Evolutionary conservation across 2,888 invertebrate genomes (phyloP), one percentile per base, ranked within the genome.

Genomic region (Himalopsyche kuldschensis): DNA sequence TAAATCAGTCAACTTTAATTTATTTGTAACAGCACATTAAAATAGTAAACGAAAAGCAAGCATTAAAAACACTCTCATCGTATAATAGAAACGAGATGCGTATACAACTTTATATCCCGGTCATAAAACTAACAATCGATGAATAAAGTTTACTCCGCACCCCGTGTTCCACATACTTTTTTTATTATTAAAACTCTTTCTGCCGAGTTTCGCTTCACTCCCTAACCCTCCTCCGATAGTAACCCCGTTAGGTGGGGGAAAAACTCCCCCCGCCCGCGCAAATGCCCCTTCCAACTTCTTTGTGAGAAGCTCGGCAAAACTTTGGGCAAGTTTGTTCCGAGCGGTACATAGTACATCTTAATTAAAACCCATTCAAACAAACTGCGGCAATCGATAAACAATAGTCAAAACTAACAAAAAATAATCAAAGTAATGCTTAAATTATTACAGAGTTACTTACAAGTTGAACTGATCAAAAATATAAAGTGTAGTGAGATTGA

Each of bases 291-390:
- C 91, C 90, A 90, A 91, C 90, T 91, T 91, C 91, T 91, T 90
- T 90, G 90, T 90, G 90, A 91, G 90, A 90, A 90, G 89, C 90
- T 90, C 89, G 89, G 81, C 89, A 90, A 91, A 91, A 92, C 90
- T 91, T 92, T 91, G 89, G 88, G 87, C 88, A 91, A 91, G 91
- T 91, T 90, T 86, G 82, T 85, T 84, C 78, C 87, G 88, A 88
- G 87, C 87, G 87, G 87, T 88, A 87, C 86, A 87, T 87, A 87
- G 47, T 81, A 81, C 81, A 32, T 75, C 76, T 8, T 48, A 75
- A 31, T 75, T 75, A 30, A 17, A 75, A 75, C 6, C 30, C 31
- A 75, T 31, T 75, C 75, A 46, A 63, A 11, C 48, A 79, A 82
- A 75, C 24, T 78, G 20, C 27, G 31, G 47, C 80, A 75, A 55